Base-by-base conservation (phyloP, 2,113 vertebrate species). In the Microcebus murinus region DNA sequence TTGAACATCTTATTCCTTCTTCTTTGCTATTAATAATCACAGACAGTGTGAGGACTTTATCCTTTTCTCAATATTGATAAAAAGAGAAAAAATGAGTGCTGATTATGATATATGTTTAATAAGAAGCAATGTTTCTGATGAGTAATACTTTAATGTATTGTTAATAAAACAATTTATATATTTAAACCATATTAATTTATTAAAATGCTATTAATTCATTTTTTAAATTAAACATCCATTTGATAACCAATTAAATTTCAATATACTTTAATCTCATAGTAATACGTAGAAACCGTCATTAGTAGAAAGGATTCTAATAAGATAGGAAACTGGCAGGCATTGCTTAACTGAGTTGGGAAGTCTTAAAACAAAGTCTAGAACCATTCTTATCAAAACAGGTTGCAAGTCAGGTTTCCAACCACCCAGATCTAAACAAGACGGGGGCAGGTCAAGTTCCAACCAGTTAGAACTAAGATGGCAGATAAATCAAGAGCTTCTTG, bases 151-250 rank as follows among this genome's bases (percentile, higher is more conserved):
- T 87, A 45, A 94, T 86, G n/a, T 61, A 65, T 45, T 87, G 10
- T n/a, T 91, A 96, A 83, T 70, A 3, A 88, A 91, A 91, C 81
- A 70, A 92, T 84, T 67, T 61, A 36, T 81, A 67, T 73, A 84
- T 39, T 45, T 61, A 59, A 77, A 52, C 0, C 7, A 88, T 27
- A 50, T 48, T 76, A 91, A 50, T 73, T 81, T 84, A 65, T 77
- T 89, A 81, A 94, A 92, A 88, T 65, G 8, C 0, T 76, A 61
- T 70, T 59, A 82, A 39, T 42, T 67, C 80, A 68, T 76, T 85
- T 92, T 23, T 48, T 11, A 68, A 92, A 12, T 48, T 34, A 88
- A 55, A 39, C 1, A 61, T 2, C 7, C 15, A 85, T 42, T 13
- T 79, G 57, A 91, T 76, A 91, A 63, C 23, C 48, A 59, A 50